Evolutionary conservation across 2,888 invertebrate genomes (phyloP).

Genomic region (Pheosia tremula): DNA sequence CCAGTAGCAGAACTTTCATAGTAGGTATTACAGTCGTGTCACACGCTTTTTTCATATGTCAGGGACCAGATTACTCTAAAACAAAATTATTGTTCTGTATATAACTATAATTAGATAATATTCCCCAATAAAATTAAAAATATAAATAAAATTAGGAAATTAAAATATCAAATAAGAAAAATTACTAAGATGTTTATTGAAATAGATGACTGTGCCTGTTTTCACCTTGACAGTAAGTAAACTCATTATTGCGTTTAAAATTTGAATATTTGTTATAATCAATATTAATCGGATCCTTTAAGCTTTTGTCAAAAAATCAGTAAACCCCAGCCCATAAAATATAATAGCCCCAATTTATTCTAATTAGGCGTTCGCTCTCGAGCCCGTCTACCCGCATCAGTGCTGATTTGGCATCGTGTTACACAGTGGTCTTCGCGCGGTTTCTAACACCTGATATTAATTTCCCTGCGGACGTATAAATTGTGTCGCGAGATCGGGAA

Average conservation of each 20-base stretch:
- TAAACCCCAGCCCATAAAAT: not conserved
- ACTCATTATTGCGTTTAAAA: too few species aligned
- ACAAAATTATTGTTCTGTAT: too few species aligned
- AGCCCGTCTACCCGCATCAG: conserved; percentile 14
- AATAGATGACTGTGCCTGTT: not conserved
- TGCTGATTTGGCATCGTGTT: conserved; percentile 20
- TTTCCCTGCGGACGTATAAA: conserved; percentile 80
- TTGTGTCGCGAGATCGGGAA: conserved; percentile 62
- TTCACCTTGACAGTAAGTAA: not conserved
- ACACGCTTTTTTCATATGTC: not conserved
- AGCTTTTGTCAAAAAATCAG: too few species aligned
- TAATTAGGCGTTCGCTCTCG: conserved; percentile 30
- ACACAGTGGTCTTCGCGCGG: conserved; percentile 32
- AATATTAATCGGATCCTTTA: too few species aligned
- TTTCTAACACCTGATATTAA: conserved; percentile 73
- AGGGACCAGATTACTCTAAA: too few species aligned
- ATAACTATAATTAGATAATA: conserved; percentile 1
- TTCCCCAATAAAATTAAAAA: too few species aligned
- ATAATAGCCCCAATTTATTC: conserved; percentile 8
- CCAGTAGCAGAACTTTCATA: too few species aligned
- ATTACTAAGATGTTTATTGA: conserved; percentile 6
- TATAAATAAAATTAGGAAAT: too few species aligned
- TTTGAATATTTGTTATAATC: too few species aligned
- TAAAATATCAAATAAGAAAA: conserved; percentile 25
- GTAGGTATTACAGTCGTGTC: not conserved